Base-by-base conservation (phyloP, 2,797 vertebrate species). In the Lacerta bilineata region DNA sequence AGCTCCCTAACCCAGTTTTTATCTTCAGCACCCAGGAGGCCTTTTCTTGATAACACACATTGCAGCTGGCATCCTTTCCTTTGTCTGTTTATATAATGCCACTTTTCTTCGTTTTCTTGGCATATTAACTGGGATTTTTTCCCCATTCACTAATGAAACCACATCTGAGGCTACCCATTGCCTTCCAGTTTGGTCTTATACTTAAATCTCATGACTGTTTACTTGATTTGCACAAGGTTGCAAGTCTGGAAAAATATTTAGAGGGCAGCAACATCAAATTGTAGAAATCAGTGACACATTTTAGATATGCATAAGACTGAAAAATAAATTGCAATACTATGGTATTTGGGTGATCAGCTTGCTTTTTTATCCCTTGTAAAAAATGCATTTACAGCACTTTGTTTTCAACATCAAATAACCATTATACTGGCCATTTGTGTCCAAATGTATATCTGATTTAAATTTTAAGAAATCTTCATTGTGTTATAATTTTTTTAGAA, bases 51-150 rank as follows among this genome's bases (percentile, higher is more conserved):
- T 76, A 66, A n/a, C 33, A 69, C 17, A 23, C 59, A 41, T 68
- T 86, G 77, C 84, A 89, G 88, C 83, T 85, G 83, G 83, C 77
- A 75, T 89, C 83, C 83, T 75, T 89, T 39, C 59, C 20, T 80
- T 88, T 75, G 69, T 89, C 50, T 4, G 39, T 36, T 68, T 76
- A 20, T 50, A 80, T 74, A 85, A 89, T 74, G 88, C 77, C 59
- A 76, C 80, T 87, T 87, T 87, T 82, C 86, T 87, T 87, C 80
- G 0, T 46, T 50, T 87, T 76, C 80, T 83, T 87, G 86, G 86
- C 86, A 50, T 66, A 66, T 76, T 39, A 27, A n/a, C 80, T 87
- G 80, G 41, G 80, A 66, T 25, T 79, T 68, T 78, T 27, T 27
- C 4, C 17, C 4, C 66, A 20, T 71, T 69, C 46, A 29, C 66